Evolutionary conservation across 1,140 invertebrate species (phyloP).

Genomic region (Hestina assimilis): DNA sequence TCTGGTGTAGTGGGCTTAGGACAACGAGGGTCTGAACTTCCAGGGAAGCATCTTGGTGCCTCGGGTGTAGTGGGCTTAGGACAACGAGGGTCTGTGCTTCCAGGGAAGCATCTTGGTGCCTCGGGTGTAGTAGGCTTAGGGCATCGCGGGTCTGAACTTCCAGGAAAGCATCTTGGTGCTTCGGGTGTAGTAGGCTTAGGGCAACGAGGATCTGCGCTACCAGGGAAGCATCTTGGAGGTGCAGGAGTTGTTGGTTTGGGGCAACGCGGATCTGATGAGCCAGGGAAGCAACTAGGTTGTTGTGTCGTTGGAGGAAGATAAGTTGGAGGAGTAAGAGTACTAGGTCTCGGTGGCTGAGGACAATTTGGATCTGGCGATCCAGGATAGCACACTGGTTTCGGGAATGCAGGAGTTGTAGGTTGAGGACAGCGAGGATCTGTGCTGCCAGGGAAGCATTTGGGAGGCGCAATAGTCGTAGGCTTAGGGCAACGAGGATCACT

Average conservation of each 20-base stretch:
- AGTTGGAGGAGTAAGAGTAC: too few relatives aligned
- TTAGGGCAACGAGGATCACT: slow-evolving; percentile 70
- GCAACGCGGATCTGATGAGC: slow-evolving; percentile 57
- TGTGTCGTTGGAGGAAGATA: too few relatives aligned
- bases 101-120: slow-evolving; percentile 39
- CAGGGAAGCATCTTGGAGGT: slow-evolving; percentile 38
- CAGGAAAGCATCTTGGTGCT: slow-evolving; percentile 57
- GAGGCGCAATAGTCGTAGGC: slow-evolving; percentile 31
- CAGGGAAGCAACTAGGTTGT: slow-evolving; percentile 47
- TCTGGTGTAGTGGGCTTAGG: slow-evolving; percentile 48
- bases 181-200: slow-evolving; percentile 15
- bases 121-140: slow-evolving; percentile 40
- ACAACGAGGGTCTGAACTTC: slow-evolving; percentile 58
- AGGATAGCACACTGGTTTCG: slow-evolving; percentile 38
- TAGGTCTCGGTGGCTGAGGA: slow-evolving; percentile 37
- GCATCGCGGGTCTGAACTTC: slow-evolving; percentile 24
- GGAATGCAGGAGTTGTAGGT: slow-evolving; percentile 31
- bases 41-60: slow-evolving; percentile 51
- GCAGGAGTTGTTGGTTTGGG: slow-evolving; percentile 38
- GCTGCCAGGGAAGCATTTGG: slow-evolving; percentile 55
- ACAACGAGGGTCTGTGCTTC: slow-evolving; percentile 68
- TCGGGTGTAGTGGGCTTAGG: slow-evolving; percentile 42
- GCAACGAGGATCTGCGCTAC: slow-evolving; percentile 31
- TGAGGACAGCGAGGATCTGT: slow-evolving; percentile 54
- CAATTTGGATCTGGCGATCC: slow-evolving; percentile 58